Evolutionary conservation across 2,888 invertebrate species (phyloP), one percentile per base, ranked within the genome.

Genomic region (Ochropleura plecta): DNA sequence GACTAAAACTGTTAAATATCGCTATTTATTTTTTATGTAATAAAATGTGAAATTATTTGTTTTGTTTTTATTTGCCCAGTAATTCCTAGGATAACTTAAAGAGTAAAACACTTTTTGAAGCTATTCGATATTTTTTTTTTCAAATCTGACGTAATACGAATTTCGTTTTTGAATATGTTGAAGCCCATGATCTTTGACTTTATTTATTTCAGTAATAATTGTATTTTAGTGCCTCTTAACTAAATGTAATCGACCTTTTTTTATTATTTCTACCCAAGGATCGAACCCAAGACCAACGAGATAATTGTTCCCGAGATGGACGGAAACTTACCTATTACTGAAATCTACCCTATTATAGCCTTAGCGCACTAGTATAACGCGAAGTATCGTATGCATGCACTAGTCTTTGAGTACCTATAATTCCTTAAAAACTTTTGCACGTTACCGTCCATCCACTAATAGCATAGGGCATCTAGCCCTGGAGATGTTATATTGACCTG

Each of bases 11-110:
- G 44, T 83, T 71, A 76, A 14, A 64, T 76, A 75, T n/a, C 30
- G 40, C 18, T 83, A 83, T 85, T 85, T 86, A 86, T 85, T 85
- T 79, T 72, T 78, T 65, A 59, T 59, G n/a, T 63, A 80, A 71
- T 79, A 81, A 82, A 82, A 66, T 59, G 3, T 71, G 10, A 81
- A 71, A 63, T 42, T 5, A 68, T 18, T 49, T 65, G 3, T 42
- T 57, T 63, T 40, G 66, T 44, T 63, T 0, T 59, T 66, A 57
- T 49, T 82, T 68, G 53, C 0, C n/a, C 51, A 20, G 53, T 12
- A 0, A 8, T 2, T 30, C n/a, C 3, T 30, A 30, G 30, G 30
- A n/a, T n/a, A n/a, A n/a, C n/a, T n/a, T n/a, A n/a, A n/a, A n/a
- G n/a, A n/a, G n/a, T n/a, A n/a, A n/a, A n/a, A n/a, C n/a, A n/a